Evolutionary conservation across 1,140 invertebrate species (phyloP).

Genomic region (Zaprionus ornatus): DNA sequence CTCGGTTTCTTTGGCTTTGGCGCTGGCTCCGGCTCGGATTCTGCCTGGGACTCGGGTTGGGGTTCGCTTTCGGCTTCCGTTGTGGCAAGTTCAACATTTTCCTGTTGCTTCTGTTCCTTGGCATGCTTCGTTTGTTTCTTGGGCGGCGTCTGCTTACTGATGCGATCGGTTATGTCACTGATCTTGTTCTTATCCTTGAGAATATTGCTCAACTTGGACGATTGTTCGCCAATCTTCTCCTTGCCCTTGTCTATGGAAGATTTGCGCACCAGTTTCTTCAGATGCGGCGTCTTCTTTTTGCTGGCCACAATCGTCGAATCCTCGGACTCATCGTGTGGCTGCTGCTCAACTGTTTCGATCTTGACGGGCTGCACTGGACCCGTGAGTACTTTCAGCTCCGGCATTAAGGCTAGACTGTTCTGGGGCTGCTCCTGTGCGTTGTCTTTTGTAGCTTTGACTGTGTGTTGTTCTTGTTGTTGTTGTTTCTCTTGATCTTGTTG

Average conservation of each 20-base stretch:
- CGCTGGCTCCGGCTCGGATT: constrained; percentile 21
- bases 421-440: constrained; percentile 48
- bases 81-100: background rate
- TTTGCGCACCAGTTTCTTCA: constrained; percentile 72
- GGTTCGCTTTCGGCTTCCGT: constrained; percentile 10
- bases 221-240: constrained; percentile 25
- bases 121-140: constrained; percentile 57
- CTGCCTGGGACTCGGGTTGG: constrained; percentile 6
- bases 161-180: constrained; percentile 46
- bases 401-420: constrained; percentile 70
- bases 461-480: constrained; percentile 27
- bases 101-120: constrained; percentile 5
- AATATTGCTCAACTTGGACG: constrained; percentile 55
- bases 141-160: constrained; percentile 66
- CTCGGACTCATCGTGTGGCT: constrained; percentile 47
- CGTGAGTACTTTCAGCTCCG: constrained; percentile 74
- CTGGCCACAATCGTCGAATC: constrained; percentile 15
- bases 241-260: constrained; percentile 69
- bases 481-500: constrained; percentile 31
- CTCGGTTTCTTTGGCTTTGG: constrained; percentile 67
- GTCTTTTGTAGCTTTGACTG: constrained; percentile 67
- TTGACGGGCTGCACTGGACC: constrained; percentile 76
- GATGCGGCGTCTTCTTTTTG: constrained; percentile 56
- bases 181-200: constrained; percentile 71
- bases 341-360: constrained; percentile 67